Conservation (phyloP, 2,888 invertebrate species). For the Platycheirus albimanus region DNA sequence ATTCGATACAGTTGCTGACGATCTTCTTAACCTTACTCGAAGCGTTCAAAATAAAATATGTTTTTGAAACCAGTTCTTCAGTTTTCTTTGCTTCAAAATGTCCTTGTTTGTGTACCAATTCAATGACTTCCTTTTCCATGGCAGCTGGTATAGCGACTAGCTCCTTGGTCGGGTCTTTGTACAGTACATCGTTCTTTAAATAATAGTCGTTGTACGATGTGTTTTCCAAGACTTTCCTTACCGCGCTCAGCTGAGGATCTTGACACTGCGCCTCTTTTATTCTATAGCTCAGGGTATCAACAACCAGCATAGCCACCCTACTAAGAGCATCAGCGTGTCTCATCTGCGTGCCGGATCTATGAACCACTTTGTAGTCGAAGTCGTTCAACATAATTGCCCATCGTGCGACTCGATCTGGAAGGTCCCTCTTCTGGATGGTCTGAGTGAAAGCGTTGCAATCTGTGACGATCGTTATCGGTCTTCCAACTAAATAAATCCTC, state of each 20-base stretch:
- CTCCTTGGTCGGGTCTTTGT: slow-evolving; percentile 48
- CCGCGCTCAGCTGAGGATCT: slow-evolving; percentile 40
- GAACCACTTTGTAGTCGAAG: slow-evolving; percentile 53
- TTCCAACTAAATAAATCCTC: slow-evolving; percentile 77
- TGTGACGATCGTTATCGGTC: slow-evolving; percentile 76
- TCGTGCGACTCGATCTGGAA: slow-evolving; percentile 42
- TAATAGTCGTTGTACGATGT: slow-evolving; percentile 36
- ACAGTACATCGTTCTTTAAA: slow-evolving; percentile 55
- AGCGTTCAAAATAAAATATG: slow-evolving; percentile 75
- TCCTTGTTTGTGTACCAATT: slow-evolving; percentile 78
- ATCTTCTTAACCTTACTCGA: background rate
- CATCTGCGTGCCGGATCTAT: slow-evolving; percentile 56
- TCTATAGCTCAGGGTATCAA: slow-evolving; percentile 30
- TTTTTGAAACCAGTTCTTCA: slow-evolving; percentile 74
- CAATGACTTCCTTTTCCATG: slow-evolving; percentile 78
- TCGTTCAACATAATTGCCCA: slow-evolving; percentile 58
- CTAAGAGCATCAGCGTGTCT: slow-evolving; percentile 68
- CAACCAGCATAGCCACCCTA: slow-evolving; percentile 28
- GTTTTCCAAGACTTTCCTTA: slow-evolving; percentile 45
- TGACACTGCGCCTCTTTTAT: slow-evolving; percentile 20
- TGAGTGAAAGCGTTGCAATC: slow-evolving; percentile 77
- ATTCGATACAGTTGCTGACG: background rate
- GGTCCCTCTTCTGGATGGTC: slow-evolving; percentile 77
- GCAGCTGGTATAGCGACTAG: slow-evolving; percentile 77
- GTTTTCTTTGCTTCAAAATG: slow-evolving; percentile 78